Percentiles rank a stretch among this genome's conserved stretches.
Evolutionary conservation across 2,113 vertebrate species (phyloP).

Genomic region (Notechis scutatus): DNA sequence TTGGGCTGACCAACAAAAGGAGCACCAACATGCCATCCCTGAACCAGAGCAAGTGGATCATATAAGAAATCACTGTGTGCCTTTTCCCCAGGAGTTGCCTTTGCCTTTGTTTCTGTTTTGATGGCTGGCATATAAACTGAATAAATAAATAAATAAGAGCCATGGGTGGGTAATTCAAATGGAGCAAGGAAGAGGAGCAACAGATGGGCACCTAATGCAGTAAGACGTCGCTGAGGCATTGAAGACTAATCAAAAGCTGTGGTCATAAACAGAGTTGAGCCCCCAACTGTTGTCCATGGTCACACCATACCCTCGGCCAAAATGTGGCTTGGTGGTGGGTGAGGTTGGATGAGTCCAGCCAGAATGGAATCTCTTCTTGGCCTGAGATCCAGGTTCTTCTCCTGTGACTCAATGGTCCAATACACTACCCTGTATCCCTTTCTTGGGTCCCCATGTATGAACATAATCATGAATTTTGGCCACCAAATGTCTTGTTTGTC

Average conservation of each 20-base stretch:
- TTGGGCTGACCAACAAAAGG: neutral
- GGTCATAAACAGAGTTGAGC: neutral
- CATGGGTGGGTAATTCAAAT: neutral
- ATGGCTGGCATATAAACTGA: neutral
- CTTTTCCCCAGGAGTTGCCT: neutral
- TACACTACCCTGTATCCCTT: neutral
- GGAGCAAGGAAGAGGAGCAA: neutral
- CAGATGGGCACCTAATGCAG: neutral
- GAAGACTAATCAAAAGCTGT: neutral
- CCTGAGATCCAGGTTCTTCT: neutral
- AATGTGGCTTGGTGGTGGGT: neutral
- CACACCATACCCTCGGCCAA: neutral
- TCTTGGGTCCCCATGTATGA: neutral
- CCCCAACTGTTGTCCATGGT: neutral
- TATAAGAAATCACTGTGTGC: neutral
- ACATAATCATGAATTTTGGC: neutral
- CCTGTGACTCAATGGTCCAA: neutral
- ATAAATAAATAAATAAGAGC: neutral
- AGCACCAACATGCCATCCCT: neutral
- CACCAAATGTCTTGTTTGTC: neutral
- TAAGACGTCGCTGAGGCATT: neutral
- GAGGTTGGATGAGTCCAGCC: neutral
- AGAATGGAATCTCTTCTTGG: neutral
- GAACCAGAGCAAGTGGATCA: neutral
- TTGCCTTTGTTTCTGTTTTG: neutral